Base-by-base conservation (phyloP, 2,797 vertebrate genomes). In the Sebastiscus albofasciatus region DNA sequence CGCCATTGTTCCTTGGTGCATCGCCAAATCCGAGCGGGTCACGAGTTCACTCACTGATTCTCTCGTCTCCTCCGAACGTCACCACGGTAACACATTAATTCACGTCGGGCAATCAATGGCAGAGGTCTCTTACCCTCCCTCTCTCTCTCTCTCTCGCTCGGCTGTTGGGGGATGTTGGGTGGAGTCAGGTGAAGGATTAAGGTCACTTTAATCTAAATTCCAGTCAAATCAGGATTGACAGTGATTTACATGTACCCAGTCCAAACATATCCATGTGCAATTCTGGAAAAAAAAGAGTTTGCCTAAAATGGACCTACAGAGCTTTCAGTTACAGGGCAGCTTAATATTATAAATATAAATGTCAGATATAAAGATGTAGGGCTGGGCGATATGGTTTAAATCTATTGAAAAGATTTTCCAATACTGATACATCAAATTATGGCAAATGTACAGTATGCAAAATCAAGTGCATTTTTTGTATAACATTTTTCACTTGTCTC, bases 191-290 rank as follows among this genome's bases (percentile, higher is more conserved):
- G 85, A 87, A 79, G 83, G 91, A 92, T 92, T 92, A 92, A 91
- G 90, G 92, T 92, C 89, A 91, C 77, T 85, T 85, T 87, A 90
- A 90, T 92, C 90, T 81, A 87, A 91, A 93, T 87, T 91, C 85
- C 82, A 85, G 82, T 89, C 82, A 83, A 89, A 90, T 83, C 79
- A 26, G 87, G 85, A 87, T 78, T 86, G 74, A 62, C 77, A 58
- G 67, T 52, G 82, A 79, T 85, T 87, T 81, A 87, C 46, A 67
- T 61, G 72, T 42, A 60, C 9, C 46, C 46, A 49, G 79, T 22
- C 72, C 72, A 85, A 74, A 89, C 79, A 86, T 64, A 76, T 80
- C 73, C 64, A 73, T 77, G 80, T 65, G 75, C 27, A 68, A 59
- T 67, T 81, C 61, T 18, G 33, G 33, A 26, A 46, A 67, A 67